Percentiles rank a stretch among this genome's conserved stretches.
These are phyloP conservation scores for Aeoliscus strigatus DNA, from an alignment of 2,797 vertebrate species.

Conservation along the genomic window DNA sequence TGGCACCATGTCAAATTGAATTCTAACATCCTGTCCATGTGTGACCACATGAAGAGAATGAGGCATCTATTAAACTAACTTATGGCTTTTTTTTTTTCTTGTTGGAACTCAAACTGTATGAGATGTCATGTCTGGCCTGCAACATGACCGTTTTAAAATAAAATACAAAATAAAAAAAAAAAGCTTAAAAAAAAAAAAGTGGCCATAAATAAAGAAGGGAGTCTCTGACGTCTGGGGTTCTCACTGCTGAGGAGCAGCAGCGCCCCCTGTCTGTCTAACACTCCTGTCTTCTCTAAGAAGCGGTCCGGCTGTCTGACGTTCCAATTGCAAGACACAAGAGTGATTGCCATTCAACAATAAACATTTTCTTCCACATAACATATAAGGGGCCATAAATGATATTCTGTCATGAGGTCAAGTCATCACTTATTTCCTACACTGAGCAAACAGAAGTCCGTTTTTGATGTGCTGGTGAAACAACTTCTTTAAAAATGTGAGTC, in stretches of 20 bases:
- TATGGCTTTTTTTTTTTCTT: constrained; percentile 23
- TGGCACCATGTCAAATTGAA: neutral
- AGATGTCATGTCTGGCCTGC: neutral
- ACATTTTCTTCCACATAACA: constrained; percentile 23
- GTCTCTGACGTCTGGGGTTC: neutral
- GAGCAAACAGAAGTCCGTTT: constrained; percentile 35
- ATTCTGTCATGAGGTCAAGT: constrained; percentile 12
- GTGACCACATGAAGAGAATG: no score
- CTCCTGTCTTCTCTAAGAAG: constrained; percentile 2
- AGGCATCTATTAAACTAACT: no score
- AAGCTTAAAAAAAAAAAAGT: constrained; percentile 25
- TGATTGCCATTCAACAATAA: constrained; percentile 18
- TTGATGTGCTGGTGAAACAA: constrained; percentile 5
- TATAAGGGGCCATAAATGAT: constrained; percentile 16
- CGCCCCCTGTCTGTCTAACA: constrained; percentile 12
- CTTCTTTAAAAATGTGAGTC: constrained; percentile 10
- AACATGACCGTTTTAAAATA: constrained; percentile 19
- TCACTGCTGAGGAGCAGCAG: constrained; percentile 4
- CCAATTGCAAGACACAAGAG: constrained; percentile 26
- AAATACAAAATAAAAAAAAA: neutral
- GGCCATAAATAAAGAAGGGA: constrained; percentile 15
- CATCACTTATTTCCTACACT: constrained; percentile 20
- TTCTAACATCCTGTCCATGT: neutral
- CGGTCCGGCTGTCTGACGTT: neutral
- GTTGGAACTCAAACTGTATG: constrained; percentile 1